These are phyloP conservation scores for Pseudococcus jackbeardsleyi DNA, from an alignment of 2,888 invertebrate genomes.

Conservation along the genomic window DNA sequence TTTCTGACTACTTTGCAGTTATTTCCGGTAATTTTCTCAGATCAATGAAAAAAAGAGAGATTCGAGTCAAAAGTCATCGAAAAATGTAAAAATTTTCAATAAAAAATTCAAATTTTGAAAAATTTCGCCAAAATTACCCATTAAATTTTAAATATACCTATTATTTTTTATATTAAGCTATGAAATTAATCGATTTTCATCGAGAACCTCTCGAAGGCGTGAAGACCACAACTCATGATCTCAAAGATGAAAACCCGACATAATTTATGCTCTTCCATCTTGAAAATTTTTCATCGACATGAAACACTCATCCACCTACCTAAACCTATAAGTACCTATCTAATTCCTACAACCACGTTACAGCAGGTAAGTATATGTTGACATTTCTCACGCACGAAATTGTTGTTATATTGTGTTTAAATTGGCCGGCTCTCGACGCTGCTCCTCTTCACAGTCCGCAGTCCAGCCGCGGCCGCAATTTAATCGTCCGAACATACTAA, in stretches of 20 bases:
- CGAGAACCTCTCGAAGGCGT: not conserved
- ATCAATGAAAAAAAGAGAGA: too few relatives aligned
- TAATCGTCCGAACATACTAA: constrained; percentile 10
- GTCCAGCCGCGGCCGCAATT: not conserved
- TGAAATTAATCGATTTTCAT: too few relatives aligned
- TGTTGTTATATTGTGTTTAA: not conserved
- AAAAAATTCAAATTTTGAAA: too few relatives aligned
- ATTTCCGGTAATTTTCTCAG: too few relatives aligned
- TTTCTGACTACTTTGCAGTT: too few relatives aligned
- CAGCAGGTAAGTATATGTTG: not conserved
- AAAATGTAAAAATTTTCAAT: too few relatives aligned
- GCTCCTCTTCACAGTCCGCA: not conserved
- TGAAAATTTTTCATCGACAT: not conserved
- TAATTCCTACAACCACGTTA: not conserved
- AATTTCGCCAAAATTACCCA: too few relatives aligned
- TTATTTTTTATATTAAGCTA: too few relatives aligned
- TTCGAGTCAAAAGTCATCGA: too few relatives aligned
- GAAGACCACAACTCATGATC: too few relatives aligned
- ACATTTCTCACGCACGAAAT: constrained; percentile 32
- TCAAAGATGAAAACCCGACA: not conserved
- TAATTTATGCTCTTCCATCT: not conserved
- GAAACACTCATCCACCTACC: not conserved
- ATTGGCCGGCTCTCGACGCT: not conserved
- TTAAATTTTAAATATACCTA: too few relatives aligned
- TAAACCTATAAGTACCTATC: not conserved